Percentiles rank a stretch among this genome's conserved stretches.
Evolutionary conservation across 2,113 vertebrate species (phyloP).

Genomic region (Zosterops japonicus): DNA sequence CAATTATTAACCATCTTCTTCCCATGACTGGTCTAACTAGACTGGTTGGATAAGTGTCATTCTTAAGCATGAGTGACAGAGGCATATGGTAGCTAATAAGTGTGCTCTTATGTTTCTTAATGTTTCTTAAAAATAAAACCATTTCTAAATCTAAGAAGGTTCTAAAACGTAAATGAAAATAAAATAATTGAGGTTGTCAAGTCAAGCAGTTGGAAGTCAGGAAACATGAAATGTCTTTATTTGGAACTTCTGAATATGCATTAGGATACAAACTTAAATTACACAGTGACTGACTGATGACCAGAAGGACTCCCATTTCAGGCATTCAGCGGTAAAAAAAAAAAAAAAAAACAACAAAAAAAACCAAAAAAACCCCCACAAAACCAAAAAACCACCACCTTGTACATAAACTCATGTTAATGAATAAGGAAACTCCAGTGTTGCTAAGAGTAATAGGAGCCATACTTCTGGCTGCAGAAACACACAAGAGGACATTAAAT

Average conservation of each 20-base stretch:
- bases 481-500: not conserved
- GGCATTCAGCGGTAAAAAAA: not conserved
- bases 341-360: not conserved
- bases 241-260: not conserved
- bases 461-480: not conserved
- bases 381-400: not conserved
- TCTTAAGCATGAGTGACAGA: not conserved
- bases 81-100: not conserved
- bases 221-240: not conserved
- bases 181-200: not conserved
- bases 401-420: not conserved
- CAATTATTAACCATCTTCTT: not conserved
- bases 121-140: not conserved
- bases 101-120: not conserved
- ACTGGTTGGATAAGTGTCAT: not conserved
- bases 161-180: not conserved
- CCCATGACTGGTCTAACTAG: not conserved
- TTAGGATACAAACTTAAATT: constrained; percentile 18
- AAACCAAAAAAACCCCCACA: not conserved
- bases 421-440: not conserved
- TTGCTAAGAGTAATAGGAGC: not conserved
- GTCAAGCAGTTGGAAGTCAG: not conserved
- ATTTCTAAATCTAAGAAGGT: not conserved
- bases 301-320: not conserved
- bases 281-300: not conserved